Evolutionary conservation across 30 jellyfish, hydroid and myxozoan species (phyloP).

Genomic region (Cassiopea andromeda): DNA sequence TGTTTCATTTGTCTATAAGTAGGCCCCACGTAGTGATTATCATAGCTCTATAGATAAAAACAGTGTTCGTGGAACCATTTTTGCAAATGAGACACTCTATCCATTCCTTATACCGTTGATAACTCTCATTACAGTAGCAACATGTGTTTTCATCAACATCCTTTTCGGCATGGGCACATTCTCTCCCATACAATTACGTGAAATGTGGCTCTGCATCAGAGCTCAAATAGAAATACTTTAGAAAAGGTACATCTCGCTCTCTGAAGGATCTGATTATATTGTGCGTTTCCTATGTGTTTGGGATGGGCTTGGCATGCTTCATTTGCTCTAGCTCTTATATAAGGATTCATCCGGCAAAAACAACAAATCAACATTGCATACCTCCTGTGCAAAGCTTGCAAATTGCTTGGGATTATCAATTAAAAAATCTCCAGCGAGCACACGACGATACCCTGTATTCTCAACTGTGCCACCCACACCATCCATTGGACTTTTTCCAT

Average conservation of each 20-base stretch:
- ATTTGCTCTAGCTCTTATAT: conserved; percentile 22
- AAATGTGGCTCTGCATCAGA: conserved; percentile 6
- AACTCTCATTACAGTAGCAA: conserved; percentile 4
- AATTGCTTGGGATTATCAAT: conserved; percentile 47
- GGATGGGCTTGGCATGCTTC: conserved; percentile 1
- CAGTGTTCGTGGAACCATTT: conserved; percentile 28
- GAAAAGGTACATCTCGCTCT: not conserved
- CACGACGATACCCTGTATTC: conserved; percentile 27
- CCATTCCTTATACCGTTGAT: conserved; percentile 3
- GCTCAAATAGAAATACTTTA: not conserved
- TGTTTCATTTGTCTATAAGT: not conserved
- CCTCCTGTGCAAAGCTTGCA: conserved; percentile 46
- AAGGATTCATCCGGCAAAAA: conserved; percentile 13
- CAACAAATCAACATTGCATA: conserved; percentile 1
- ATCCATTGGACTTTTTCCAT: conserved; percentile 70
- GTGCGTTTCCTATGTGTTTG: conserved; percentile 10
- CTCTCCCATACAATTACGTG: conserved; percentile 11
- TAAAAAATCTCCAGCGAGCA: conserved; percentile 22
- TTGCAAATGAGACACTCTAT: conserved; percentile 18
- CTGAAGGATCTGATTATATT: conserved; percentile 9
- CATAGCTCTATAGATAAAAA: not conserved
- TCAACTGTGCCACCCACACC: conserved; percentile 45
- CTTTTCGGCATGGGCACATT: conserved; percentile 24
- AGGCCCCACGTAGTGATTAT: not conserved
- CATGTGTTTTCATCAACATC: conserved; percentile 15